A percentile compares a stretch with the other conserved stretches of the same genome.
Evolutionary conservation across 2,797 vertebrate species (phyloP).

Genomic region (Diglossa cyanea): DNA sequence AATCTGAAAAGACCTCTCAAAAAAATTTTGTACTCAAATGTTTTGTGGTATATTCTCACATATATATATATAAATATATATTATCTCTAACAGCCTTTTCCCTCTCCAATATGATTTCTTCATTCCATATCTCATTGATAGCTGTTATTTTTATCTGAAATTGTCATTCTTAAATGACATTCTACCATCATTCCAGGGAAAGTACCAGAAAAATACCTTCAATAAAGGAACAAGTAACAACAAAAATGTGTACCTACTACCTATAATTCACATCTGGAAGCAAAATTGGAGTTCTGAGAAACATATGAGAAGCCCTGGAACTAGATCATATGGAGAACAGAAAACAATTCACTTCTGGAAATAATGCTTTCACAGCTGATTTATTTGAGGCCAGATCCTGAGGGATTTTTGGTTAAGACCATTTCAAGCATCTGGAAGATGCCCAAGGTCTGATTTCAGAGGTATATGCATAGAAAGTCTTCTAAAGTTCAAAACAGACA

Average conservation of each 20-base stretch:
- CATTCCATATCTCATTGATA: neutral
- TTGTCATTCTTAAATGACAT: neutral
- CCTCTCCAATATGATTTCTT: neutral
- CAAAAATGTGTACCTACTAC: neutral
- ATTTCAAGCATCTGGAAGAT: neutral
- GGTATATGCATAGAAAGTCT: neutral
- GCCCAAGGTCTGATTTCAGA: slow-evolving; percentile 4
- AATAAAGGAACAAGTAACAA: neutral
- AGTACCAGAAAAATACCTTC: neutral
- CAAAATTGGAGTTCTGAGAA: neutral
- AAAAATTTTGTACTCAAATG: neutral
- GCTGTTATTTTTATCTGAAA: neutral
- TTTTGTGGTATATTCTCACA: neutral
- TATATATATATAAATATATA: too few relatives aligned
- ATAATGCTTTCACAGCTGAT: neutral
- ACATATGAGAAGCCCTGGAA: neutral
- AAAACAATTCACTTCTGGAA: slow-evolving; percentile 2
- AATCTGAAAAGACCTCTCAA: neutral
- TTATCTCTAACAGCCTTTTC: neutral
- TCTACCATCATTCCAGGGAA: neutral
- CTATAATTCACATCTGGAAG: neutral
- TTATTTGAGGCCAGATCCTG: neutral
- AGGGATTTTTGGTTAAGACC: neutral
- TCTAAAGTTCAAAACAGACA: neutral
- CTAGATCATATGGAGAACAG: neutral